A percentile compares a stretch with the other conserved stretches of the same genome.
Evolutionary conservation across 2,888 invertebrate genomes (phyloP).

Genomic region (Agrochola lota): DNA sequence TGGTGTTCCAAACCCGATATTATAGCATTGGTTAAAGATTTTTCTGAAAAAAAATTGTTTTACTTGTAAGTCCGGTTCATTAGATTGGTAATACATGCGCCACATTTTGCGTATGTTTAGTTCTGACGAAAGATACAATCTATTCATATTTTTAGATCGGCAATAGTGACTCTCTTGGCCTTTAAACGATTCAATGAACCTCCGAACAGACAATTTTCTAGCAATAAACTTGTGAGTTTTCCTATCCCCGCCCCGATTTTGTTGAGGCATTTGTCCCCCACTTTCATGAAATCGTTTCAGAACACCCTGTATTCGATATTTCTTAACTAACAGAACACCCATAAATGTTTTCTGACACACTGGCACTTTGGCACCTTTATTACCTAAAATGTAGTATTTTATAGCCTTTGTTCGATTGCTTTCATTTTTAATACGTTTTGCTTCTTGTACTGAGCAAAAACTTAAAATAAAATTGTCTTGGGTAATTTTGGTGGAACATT

Average conservation of each 20-base stretch:
- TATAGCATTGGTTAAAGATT: conserved; percentile 8
- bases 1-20: conserved; percentile 20
- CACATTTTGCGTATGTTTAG: conserved; percentile 8
- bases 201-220: conserved; percentile 18
- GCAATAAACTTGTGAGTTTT: no score
- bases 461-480: no score
- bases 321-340: not conserved
- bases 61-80: not conserved
- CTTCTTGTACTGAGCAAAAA: no score
- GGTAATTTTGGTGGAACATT: no score
- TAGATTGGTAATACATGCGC: not conserved
- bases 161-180: conserved; percentile 33
- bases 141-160: conserved; percentile 14
- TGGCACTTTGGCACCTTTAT: no score
- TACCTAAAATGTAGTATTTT: no score
- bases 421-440: conserved; percentile 1
- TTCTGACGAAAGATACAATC: conserved; percentile 10
- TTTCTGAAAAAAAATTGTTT: not conserved
- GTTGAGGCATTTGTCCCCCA: conserved; percentile 10
- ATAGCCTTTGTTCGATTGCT: conserved; percentile 5
- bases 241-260: no score
- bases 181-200: conserved; percentile 45
- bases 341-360: conserved; percentile 17
- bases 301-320: no score
- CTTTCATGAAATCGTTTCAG: conserved; percentile 2